Conservation (phyloP, 1,140 invertebrate genomes). For the Drosophila carrolli region DNA sequence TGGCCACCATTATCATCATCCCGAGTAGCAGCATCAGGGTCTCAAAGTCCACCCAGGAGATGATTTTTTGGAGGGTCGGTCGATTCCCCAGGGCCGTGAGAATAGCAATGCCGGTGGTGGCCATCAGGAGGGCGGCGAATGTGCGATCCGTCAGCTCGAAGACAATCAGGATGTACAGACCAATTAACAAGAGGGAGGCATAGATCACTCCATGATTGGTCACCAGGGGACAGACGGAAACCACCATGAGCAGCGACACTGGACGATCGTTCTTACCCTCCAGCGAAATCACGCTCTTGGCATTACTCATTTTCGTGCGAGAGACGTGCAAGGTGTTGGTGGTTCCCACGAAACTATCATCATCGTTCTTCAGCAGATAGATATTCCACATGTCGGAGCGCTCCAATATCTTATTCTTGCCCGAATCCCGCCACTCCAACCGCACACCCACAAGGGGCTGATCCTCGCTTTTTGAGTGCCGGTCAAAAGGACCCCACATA, state of each 20-base stretch:
- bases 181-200: slow-evolving; percentile 88
- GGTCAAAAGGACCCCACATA: background rate
- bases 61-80: slow-evolving; percentile 89
- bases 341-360: fast-evolving
- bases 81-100: slow-evolving; percentile 89
- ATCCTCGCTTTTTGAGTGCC: fast-evolving
- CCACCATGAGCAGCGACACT: slow-evolving; percentile 14
- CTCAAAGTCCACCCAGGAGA: slow-evolving; percentile 94
- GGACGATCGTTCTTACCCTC: background rate
- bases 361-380: background rate
- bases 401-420: background rate
- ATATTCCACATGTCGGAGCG: background rate
- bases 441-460: background rate
- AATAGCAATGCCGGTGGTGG: slow-evolving; percentile 89
- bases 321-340: background rate
- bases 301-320: fast-evolving
- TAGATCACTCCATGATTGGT: slow-evolving; percentile 87
- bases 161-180: slow-evolving; percentile 92
- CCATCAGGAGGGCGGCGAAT: slow-evolving; percentile 91
- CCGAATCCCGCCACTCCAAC: slow-evolving; percentile 5
- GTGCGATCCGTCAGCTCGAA: slow-evolving; percentile 92
- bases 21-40: slow-evolving; percentile 93
- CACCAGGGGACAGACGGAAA: slow-evolving; percentile 6
- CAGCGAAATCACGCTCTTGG: background rate
- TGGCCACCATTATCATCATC: slow-evolving; percentile 95